phyloP scores from a whole-genome alignment of 2,888 invertebrate species.

The Coenonympha glycerion region DNA sequence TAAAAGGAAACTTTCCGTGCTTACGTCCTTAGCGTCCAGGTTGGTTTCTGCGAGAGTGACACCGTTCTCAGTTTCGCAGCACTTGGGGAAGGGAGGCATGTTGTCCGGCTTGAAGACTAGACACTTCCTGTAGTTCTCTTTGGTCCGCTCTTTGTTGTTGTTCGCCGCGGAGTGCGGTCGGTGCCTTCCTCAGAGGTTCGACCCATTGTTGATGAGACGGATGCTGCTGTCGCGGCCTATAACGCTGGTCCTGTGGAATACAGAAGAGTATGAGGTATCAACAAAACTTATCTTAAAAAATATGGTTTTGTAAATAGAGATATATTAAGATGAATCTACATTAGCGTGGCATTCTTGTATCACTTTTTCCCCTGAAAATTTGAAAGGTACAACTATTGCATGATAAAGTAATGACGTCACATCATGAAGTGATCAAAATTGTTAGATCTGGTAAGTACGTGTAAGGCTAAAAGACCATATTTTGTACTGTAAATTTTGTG shows the following conservation, averaged over 20 bases:
- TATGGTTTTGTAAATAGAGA: too few relatives aligned
- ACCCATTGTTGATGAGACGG: constrained; percentile 61
- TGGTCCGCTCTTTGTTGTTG: constrained; percentile 52
- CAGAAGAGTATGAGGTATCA: too few relatives aligned
- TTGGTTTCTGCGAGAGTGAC: constrained; percentile 39
- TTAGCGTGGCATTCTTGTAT: too few relatives aligned
- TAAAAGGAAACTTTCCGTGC: constrained; percentile 53
- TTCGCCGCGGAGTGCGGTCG: constrained; percentile 44
- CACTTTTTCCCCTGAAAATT: too few relatives aligned
- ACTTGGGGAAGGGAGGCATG: constrained; percentile 60
- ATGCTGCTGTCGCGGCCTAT: constrained; percentile 66
- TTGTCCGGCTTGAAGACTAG: constrained; percentile 44
- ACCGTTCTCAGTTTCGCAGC: constrained; percentile 58
- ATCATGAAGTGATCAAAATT: too few relatives aligned
- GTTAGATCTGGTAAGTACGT: too few relatives aligned
- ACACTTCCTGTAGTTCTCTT: constrained; percentile 58
- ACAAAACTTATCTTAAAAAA: too few relatives aligned
- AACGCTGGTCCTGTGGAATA: constrained; percentile 53
- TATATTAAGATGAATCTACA: too few relatives aligned
- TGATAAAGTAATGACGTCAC: too few relatives aligned
- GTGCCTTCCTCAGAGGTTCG: constrained; percentile 64
- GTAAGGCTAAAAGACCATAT: too few relatives aligned
- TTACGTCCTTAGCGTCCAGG: constrained; percentile 46
- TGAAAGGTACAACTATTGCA: too few relatives aligned
- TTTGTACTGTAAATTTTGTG: too few relatives aligned